Percentiles rank a stretch among this genome's conserved stretches.
phyloP scores from a whole-genome alignment of 1,140 invertebrate species.

The Dermatophagoides farinae region DNA sequence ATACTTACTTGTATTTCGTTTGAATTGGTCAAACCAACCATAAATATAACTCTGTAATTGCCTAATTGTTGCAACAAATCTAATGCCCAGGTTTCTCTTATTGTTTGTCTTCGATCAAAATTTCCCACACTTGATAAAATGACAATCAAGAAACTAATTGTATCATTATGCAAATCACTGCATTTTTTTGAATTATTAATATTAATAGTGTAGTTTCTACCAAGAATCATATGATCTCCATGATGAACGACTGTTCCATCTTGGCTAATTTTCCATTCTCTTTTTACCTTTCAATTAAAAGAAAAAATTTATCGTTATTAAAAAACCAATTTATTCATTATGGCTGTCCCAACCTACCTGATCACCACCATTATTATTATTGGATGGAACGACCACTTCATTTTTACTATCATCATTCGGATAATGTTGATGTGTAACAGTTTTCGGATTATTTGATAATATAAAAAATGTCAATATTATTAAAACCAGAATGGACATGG shows the following conservation, averaged over 20 bases:
- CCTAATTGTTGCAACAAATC: constrained; percentile 16
- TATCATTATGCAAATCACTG: constrained; percentile 5
- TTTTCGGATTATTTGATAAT: too few species aligned
- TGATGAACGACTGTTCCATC: constrained; percentile 14
- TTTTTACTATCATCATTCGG: too few species aligned
- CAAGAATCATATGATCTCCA: constrained; percentile 8
- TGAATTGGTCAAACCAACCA: constrained; percentile 13
- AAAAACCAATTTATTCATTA: too few species aligned
- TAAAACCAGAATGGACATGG: too few species aligned
- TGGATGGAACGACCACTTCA: too few species aligned
- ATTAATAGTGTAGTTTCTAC: constrained; percentile 14
- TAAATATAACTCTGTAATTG: constrained; percentile 20
- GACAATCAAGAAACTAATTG: constrained; percentile 16
- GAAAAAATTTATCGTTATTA: too few species aligned
- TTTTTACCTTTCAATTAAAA: too few species aligned
- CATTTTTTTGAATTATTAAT: constrained; percentile 16
- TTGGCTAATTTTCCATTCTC: background rate
- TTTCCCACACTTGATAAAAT: constrained; percentile 17
- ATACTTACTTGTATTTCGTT: background rate
- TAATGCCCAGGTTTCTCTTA: constrained; percentile 21
- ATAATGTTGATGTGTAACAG: too few species aligned
- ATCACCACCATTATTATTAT: too few species aligned
- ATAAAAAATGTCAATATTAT: too few species aligned
- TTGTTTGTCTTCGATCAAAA: constrained; percentile 14
- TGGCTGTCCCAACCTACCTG: too few species aligned